Percentiles rank a stretch among this genome's conserved stretches.
Evolutionary conservation across 2,888 invertebrate species (phyloP).

Genomic region (Heliconius sara): DNA sequence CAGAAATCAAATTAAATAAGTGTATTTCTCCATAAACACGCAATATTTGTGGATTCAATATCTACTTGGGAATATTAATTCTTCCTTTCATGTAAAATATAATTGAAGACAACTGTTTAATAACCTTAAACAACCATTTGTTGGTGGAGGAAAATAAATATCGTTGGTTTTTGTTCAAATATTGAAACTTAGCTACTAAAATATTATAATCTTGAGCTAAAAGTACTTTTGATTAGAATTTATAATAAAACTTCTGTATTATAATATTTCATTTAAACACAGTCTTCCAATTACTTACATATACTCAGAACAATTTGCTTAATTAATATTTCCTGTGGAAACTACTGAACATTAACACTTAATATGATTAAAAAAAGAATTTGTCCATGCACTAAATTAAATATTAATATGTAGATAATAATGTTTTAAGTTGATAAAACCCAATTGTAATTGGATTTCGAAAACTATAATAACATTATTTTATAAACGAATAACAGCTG

Average conservation of each 20-base stretch:
- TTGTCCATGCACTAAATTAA: background rate
- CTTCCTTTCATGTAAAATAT: background rate
- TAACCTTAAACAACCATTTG: too few relatives aligned
- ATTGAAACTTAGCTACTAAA: too few relatives aligned
- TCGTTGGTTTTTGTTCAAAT: too few relatives aligned
- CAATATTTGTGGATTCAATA: background rate
- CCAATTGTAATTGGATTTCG: background rate
- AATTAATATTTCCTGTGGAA: background rate
- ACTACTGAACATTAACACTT: background rate
- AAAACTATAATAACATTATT: background rate
- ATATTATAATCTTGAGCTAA: too few relatives aligned
- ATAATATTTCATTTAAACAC: background rate
- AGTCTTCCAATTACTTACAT: conserved; percentile 3
- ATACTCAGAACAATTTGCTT: conserved; percentile 1
- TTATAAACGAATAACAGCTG: conserved; percentile 48
- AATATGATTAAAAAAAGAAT: background rate
- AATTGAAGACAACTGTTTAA: background rate
- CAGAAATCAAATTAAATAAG: background rate
- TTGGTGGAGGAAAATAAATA: too few relatives aligned
- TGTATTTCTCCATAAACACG: background rate
- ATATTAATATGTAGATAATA: background rate
- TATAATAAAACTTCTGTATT: background rate
- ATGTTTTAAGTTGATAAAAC: background rate
- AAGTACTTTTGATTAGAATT: background rate
- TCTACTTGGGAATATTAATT: background rate